Percentiles rank a stretch among this genome's conserved stretches.
Conservation (phyloP, 2,797 vertebrate genomes). For the Bradypodion ventrale region DNA sequence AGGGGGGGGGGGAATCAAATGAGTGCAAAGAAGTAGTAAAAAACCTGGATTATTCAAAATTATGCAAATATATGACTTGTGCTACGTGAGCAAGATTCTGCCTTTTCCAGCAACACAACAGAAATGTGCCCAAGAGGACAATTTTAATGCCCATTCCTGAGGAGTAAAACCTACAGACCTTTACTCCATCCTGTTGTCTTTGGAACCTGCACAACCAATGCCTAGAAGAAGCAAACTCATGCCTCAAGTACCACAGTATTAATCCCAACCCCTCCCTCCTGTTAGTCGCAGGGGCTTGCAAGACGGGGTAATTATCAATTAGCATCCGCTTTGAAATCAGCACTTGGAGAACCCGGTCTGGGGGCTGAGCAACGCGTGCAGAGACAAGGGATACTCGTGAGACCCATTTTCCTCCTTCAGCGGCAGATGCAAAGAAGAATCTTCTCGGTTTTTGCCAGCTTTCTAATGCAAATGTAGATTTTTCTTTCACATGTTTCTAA, state of each 20-base stretch:
- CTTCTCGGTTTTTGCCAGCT: not conserved
- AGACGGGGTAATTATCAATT: slow-evolving; percentile 20
- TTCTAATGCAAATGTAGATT: not conserved
- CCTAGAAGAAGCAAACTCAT: not conserved
- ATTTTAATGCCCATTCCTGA: not conserved
- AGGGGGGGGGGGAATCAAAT: no score
- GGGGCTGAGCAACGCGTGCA: not conserved
- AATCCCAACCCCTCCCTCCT: not conserved
- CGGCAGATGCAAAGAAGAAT: not conserved
- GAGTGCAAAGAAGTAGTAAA: not conserved
- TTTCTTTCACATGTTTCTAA: not conserved
- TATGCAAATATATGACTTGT: not conserved
- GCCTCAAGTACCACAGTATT: not conserved
- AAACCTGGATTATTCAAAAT: not conserved
- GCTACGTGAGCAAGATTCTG: not conserved
- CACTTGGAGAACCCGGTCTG: not conserved
- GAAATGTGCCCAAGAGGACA: not conserved
- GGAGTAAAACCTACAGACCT: not conserved
- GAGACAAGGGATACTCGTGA: not conserved
- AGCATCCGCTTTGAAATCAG: slow-evolving; percentile 17
- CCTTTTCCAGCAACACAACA: not conserved
- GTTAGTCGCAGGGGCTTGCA: not conserved
- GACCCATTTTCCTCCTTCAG: not conserved
- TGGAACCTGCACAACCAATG: not conserved
- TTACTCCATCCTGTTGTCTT: not conserved